These are phyloP conservation scores for Forficula auricularia DNA, from an alignment of 1,140 invertebrate species.

Conservation along the genomic window DNA sequence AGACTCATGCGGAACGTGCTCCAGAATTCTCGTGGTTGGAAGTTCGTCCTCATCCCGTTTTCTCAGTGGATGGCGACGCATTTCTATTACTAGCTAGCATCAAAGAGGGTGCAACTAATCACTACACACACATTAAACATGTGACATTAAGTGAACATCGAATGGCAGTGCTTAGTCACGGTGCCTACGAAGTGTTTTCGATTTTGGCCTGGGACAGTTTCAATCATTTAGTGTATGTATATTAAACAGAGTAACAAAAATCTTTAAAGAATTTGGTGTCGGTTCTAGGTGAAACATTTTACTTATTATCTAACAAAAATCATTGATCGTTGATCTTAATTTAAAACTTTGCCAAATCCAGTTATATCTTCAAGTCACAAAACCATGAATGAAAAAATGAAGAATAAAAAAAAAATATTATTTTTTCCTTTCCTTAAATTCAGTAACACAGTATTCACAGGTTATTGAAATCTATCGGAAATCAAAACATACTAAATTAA, in stretches of 20 bases:
- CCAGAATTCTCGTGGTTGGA: slow-evolving; percentile 70
- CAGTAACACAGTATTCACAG: too few relatives aligned
- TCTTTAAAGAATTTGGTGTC: too few relatives aligned
- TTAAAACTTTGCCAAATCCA: too few relatives aligned
- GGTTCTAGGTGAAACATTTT: too few relatives aligned
- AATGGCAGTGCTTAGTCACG: slow-evolving; percentile 71
- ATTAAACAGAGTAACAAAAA: neutral
- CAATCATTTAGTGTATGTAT: slow-evolving; percentile 57
- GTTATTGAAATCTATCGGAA: too few relatives aligned
- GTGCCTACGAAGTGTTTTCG: slow-evolving; percentile 67
- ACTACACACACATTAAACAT: slow-evolving; percentile 78
- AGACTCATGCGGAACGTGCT: slow-evolving; percentile 62
- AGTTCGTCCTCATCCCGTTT: slow-evolving; percentile 63
- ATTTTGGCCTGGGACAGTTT: slow-evolving; percentile 74
- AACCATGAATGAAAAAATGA: too few relatives aligned
- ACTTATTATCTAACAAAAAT: too few relatives aligned
- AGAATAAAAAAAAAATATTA: too few relatives aligned
- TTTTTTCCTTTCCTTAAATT: too few relatives aligned
- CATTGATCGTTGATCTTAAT: too few relatives aligned
- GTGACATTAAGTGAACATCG: slow-evolving; percentile 62
- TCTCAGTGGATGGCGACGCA: slow-evolving; percentile 61
- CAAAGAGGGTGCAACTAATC: slow-evolving; percentile 60
- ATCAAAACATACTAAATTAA: too few relatives aligned
- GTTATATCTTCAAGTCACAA: too few relatives aligned
- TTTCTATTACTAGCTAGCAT: slow-evolving; percentile 68